These are phyloP conservation scores for Oreonectes daqikongensis DNA, from an alignment of 2,797 vertebrate genomes.

Conservation along the genomic window DNA sequence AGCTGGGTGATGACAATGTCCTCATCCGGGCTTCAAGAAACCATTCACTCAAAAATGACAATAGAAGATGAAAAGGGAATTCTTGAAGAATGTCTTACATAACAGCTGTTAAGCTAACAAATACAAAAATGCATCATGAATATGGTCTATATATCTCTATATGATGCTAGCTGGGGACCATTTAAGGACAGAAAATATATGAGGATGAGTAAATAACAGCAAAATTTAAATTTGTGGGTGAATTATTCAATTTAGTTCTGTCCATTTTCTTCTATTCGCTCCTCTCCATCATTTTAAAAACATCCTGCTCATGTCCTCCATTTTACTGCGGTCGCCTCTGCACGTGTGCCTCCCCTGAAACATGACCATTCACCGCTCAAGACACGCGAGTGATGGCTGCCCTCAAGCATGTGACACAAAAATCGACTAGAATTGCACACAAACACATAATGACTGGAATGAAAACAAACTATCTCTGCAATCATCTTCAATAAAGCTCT, in stretches of 20 bases:
- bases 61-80: background rate
- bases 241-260: background rate
- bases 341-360: background rate
- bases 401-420: background rate
- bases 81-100: background rate
- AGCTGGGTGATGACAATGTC: background rate
- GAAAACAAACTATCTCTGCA: background rate
- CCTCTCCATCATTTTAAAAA: background rate
- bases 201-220: no score
- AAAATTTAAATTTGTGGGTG: no score
- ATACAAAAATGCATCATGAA: no score
- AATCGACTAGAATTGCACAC: background rate
- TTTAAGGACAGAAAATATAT: no score
- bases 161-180: no score
- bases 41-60: background rate
- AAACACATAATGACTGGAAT: background rate
- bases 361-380: background rate
- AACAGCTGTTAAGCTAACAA: no score
- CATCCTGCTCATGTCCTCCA: background rate
- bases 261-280: background rate
- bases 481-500: conserved; percentile 1
- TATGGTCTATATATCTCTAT: no score
- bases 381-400: background rate
- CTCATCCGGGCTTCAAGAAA: background rate
- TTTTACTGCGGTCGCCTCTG: background rate